Base-by-base conservation (phyloP, 2,797 vertebrate species). In the Coranthus polyacanthus region DNA sequence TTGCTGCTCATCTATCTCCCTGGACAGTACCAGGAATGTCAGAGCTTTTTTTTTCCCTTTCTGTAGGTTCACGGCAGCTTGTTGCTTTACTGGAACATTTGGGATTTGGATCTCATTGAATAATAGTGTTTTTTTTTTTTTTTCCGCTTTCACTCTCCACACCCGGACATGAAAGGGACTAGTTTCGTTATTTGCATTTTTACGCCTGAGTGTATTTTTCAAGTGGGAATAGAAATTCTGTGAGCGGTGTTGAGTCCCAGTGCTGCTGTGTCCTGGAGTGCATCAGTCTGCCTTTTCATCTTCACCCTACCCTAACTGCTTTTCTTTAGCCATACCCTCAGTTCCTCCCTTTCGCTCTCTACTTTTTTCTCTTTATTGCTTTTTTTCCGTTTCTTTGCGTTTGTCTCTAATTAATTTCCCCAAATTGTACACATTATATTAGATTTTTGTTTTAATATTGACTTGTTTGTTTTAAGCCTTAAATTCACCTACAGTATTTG, bases 251-350 rank as follows among this genome's bases (percentile, higher is more conserved):
- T 18, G 60, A 83, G 83, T 89, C 88, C 84, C 84, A 79, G 68
- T 16, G 63, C 84, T 82, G 85, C 83, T 69, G 83, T 88, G 84
- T 90, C 87, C 86, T 89, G 82, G 72, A 90, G 87, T 91, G 79
- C 85, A 82, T 88, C 78, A 85, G 84, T 75, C 72, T 73, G 79
- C 74, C 88, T 90, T 92, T 92, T 91, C 89, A 91, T 89, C 91
- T 89, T 75, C 75, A 82, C 57, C 80, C 72, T 24, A 58, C 55
- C 59, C 68, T 46, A 75, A 79, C 67, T 24, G 68, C 72, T 78
- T 75, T 64, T 63, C 72, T 68, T 65, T 38, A 66, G 68, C 68
- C 67, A 44, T 37, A 81, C 60, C 43, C 72, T 54, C 45, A 65
- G 52, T 51, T 57, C 34, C 67, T 57, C 52, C 41, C 43, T 56